These are phyloP conservation scores for Frankliniella intonsa DNA, from an alignment of 2,888 invertebrate genomes.

Conservation along the genomic window DNA sequence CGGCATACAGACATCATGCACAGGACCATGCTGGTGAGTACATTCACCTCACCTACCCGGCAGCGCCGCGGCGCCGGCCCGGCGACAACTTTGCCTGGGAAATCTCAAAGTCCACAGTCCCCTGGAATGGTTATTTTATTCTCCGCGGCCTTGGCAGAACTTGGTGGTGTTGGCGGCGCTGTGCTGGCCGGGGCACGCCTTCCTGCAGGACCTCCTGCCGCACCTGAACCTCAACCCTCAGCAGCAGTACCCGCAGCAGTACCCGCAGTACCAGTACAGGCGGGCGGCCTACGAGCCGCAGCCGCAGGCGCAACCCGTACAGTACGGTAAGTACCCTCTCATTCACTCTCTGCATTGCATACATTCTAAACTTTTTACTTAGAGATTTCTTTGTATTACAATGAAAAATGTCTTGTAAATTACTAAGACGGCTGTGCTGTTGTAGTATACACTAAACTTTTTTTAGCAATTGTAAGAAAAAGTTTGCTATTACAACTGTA, in stretches of 20 bases:
- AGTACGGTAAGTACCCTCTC: not conserved
- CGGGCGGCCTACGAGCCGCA: not conserved
- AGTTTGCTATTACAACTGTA: too few species aligned
- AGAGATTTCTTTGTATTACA: too few species aligned
- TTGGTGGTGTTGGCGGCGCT: not conserved
- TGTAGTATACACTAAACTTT: not conserved
- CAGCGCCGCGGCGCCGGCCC: not conserved
- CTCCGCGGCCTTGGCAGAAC: not conserved
- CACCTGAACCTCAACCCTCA: not conserved
- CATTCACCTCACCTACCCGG: not conserved
- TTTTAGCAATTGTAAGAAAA: too few species aligned
- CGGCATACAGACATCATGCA: not conserved
- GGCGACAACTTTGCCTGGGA: too few species aligned
- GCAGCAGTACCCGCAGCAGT: not conserved
- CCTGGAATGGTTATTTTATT: not conserved
- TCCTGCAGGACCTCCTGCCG: slow-evolving; percentile 10
- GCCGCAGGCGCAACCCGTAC: not conserved
- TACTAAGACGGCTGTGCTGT: not conserved
- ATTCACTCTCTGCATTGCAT: too few species aligned
- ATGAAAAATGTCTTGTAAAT: not conserved
- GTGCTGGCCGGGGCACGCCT: not conserved
- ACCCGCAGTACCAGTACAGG: not conserved
- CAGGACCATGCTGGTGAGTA: not conserved
- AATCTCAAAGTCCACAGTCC: too few species aligned
- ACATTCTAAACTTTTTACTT: too few species aligned